phyloP scores from a whole-genome alignment of 2,797 vertebrate genomes.

The Chelonia mydas region DNA sequence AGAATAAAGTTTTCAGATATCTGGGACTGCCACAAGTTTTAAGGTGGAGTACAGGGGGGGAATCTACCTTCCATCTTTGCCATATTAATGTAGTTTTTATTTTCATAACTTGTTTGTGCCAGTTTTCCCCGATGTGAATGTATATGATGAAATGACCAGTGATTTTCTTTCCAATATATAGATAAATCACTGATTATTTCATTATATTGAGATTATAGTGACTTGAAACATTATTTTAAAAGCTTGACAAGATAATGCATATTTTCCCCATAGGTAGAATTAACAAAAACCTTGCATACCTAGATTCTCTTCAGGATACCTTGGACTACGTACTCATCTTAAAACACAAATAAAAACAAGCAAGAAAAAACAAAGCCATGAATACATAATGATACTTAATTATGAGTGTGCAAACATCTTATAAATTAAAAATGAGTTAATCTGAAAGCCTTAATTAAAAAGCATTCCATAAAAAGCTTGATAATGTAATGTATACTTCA shows the following conservation, averaged over 20 bases:
- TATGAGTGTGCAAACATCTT: slow-evolving; percentile 14
- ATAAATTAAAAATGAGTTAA: slow-evolving; percentile 31
- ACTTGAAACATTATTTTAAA: slow-evolving; percentile 17
- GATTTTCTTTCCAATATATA: background rate
- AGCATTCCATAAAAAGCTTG: background rate
- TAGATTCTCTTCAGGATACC: slow-evolving; percentile 58
- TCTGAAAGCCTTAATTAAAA: background rate
- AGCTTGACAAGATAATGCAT: background rate
- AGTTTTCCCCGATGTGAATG: background rate
- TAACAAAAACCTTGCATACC: slow-evolving; percentile 29
- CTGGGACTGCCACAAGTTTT: background rate
- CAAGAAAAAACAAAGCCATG: slow-evolving; percentile 35
- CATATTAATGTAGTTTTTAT: background rate
- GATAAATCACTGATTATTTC: background rate
- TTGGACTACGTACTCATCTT: slow-evolving; percentile 57
- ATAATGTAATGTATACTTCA: background rate
- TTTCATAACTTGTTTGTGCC: background rate
- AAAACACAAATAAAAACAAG: slow-evolving; percentile 24
- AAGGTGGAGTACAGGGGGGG: background rate
- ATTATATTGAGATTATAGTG: background rate
- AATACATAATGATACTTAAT: slow-evolving; percentile 54
- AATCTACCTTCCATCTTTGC: background rate
- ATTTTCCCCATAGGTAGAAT: slow-evolving; percentile 18
- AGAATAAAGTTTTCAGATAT: background rate
- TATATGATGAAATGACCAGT: background rate